phyloP scores from a whole-genome alignment of 2,888 invertebrate species.

The Hypselothyrea guttata region DNA sequence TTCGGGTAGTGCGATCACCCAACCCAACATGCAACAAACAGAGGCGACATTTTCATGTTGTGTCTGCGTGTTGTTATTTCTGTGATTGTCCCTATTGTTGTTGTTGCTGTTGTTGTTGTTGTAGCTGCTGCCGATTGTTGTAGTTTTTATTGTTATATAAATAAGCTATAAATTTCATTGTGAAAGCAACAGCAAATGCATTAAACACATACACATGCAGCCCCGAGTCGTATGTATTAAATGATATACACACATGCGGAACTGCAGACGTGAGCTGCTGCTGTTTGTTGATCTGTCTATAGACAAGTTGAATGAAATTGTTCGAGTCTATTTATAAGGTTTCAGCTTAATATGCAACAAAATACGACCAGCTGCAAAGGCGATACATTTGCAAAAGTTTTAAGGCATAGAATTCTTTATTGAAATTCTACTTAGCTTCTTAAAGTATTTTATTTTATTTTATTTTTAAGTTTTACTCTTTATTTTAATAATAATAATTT shows the following conservation, averaged over 20 bases:
- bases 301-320: slow-evolving; percentile 51
- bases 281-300: slow-evolving; percentile 26
- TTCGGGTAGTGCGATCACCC: too few relatives aligned
- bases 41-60: slow-evolving; percentile 58
- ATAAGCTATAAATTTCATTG: slow-evolving; percentile 44
- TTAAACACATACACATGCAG: slow-evolving; percentile 30
- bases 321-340: slow-evolving; percentile 18
- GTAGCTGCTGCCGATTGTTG: slow-evolving; percentile 25
- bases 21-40: slow-evolving; percentile 18
- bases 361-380: too few relatives aligned
- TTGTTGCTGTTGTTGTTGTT: slow-evolving; percentile 37
- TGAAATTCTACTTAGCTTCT: too few relatives aligned
- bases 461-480: too few relatives aligned
- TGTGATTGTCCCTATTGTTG: slow-evolving; percentile 41
- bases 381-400: too few relatives aligned
- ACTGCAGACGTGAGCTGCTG: slow-evolving; percentile 38
- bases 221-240: slow-evolving; percentile 5
- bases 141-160: slow-evolving; percentile 62
- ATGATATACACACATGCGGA: slow-evolving; percentile 49
- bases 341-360: too few relatives aligned
- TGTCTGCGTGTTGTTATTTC: slow-evolving; percentile 45
- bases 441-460: too few relatives aligned
- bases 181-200: slow-evolving; percentile 37
- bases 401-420: too few relatives aligned
- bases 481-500: too few relatives aligned